Evolutionary conservation across 92 coral and sea anemone genomes (phyloP), one percentile per base, ranked within the genome.

Genomic region (Ricordea florida): DNA sequence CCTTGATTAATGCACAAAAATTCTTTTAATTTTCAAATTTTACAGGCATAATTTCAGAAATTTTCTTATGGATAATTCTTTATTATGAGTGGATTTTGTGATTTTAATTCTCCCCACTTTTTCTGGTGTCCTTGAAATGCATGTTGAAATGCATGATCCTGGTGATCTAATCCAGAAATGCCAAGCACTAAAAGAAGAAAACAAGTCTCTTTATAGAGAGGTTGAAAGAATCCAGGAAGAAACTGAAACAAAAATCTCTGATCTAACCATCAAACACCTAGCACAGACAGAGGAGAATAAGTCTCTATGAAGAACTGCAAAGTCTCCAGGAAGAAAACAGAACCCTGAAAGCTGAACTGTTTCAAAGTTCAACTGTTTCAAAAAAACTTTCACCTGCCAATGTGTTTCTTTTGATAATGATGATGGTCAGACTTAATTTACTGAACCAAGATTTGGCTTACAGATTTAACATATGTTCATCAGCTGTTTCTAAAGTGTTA

Each of bases 401-500:
- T 36, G 28, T 71, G 20, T 71, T 71, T 46, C 66, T 71, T 71
- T 61, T 71, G 16, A 71, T 71, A 32, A 22, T 71, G 8, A 53
- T 71, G 78, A 71, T 53, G 31, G n/a, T 55, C 18, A 71, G 62
- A 36, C 78, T 71, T 32, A 34, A 31, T 35, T 56, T 70, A 25
- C 64, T 70, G 35, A 53, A 70, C 38, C 78, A 53, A 70, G 78
- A 70, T 53, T 53, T 53, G 43, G 78, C 78, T 35, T 70, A 53
- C 28, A 37, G 78, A 35, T 70, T 70, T 70, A 57, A 70, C 32
- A 17, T 70, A 25, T 53, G 42, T 56, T 30, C 17, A 30, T 55
- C 36, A 14, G 11, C 3, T 6, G 76, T 69, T 18, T 69, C 76
- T 10, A 69, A 31, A 35, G 10, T 51, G 27, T 11, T 69, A 4